Evolutionary conservation across 2,113 vertebrate genomes (phyloP).

Genomic region (Neolamprologus tretocephalus): DNA sequence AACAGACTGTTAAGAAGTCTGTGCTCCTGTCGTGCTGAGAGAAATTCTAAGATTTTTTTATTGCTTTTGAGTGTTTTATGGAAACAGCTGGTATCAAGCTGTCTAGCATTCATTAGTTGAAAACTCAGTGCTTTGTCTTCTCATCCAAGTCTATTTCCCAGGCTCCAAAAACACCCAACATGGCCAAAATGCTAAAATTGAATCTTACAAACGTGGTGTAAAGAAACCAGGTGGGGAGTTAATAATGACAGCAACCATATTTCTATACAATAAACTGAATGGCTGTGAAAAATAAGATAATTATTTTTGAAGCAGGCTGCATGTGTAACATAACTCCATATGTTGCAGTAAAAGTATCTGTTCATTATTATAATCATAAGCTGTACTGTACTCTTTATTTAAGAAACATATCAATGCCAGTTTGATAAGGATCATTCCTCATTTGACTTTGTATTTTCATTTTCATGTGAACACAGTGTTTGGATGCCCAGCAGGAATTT

Average conservation of each 20-base stretch:
- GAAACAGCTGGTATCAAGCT: background rate
- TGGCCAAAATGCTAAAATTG: background rate
- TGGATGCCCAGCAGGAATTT: background rate
- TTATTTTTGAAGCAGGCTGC: background rate
- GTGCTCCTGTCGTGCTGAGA: background rate
- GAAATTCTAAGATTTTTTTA: background rate
- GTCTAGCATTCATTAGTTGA: background rate
- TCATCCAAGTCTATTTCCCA: background rate
- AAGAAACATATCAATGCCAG: background rate
- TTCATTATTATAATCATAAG: background rate
- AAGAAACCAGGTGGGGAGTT: background rate
- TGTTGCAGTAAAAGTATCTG: background rate
- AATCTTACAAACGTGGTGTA: background rate
- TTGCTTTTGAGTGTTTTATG: background rate
- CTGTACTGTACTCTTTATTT: background rate
- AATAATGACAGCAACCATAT: background rate
- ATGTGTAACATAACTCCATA: background rate
- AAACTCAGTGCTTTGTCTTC: background rate
- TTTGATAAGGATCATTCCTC: background rate
- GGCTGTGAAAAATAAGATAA: background rate
- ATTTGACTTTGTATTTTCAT: background rate
- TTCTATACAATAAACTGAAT: background rate
- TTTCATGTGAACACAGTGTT: background rate
- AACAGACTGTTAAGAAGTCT: background rate
- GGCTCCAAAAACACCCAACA: background rate